Evolutionary conservation across 1,140 invertebrate species (phyloP), one percentile per base, ranked within the genome.

Genomic region (Heliconius nattereri): DNA sequence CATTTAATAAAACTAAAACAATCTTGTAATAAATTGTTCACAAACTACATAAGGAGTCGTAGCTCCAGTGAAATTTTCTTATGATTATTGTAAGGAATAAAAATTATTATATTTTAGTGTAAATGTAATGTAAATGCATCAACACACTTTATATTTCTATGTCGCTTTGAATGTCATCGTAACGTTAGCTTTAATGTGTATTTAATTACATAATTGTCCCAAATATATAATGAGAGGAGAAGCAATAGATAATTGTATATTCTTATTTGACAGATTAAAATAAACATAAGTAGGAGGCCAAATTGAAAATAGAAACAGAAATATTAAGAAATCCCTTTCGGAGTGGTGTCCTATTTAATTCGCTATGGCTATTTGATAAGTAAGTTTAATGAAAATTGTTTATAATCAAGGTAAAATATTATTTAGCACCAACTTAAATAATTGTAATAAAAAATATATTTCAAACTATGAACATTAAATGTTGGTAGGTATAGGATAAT

Each of bases 11-110:
- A n/a, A 57, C 2, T 23, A n/a, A 57, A 66, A 26, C 5, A 26
- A 29, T 8, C 9, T 40, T 72, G n/a, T 20, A 13, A 66, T n/a
- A 85, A 84, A 86, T 89, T 87, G 86, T 86, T 88, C 86, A 87
- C 88, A 83, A 80, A 80, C 84, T 85, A 85, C 84, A 54, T 20
- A 70, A 70, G 75, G 85, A 84, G 80, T 54, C 49, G 74, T 78
- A 77, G 73, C 83, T 87, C 86, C 88, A 82, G 78, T 82, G 85
- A 86, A 88, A 90, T 91, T 92, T 90, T 94, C 92, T 94, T 94
- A 94, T 94, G 92, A 94, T 93, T 93, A 94, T 89, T 89, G 82
- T 94, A 94, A 93, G 91, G 89, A 87, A 89, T 87, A 87, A 87
- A 73, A 90, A 86, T 82, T 83, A 87, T 83, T 92, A 87, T 93